These are phyloP conservation scores for Drosophila quasianomalipes DNA, from an alignment of 2,888 invertebrate species.

Conservation along the genomic window DNA sequence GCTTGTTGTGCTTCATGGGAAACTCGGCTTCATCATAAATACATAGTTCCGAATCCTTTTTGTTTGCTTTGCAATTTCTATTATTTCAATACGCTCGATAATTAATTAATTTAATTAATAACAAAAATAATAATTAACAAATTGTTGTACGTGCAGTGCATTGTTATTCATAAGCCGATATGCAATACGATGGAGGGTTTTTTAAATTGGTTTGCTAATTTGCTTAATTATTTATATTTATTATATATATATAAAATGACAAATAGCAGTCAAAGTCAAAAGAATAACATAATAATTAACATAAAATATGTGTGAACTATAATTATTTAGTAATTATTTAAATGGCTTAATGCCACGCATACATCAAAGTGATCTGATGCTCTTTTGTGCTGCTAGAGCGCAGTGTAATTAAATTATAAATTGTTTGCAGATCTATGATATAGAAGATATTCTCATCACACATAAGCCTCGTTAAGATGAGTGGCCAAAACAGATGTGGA, in stretches of 20 bases:
- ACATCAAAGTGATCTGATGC: neutral
- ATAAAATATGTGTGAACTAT: neutral
- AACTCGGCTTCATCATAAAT: no score
- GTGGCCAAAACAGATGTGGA: conserved; percentile 18
- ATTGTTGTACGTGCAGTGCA: neutral
- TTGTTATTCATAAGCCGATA: no score
- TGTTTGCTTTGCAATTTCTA: neutral
- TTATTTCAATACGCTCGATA: neutral
- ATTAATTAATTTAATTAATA: neutral
- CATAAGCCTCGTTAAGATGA: conserved; percentile 12
- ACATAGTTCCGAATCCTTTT: neutral
- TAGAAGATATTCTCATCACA: neutral
- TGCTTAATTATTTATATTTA: no score
- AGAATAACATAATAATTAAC: neutral
- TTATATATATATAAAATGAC: no score
- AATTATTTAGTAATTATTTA: neutral
- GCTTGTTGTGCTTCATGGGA: neutral
- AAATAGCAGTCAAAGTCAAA: neutral
- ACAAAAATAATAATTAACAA: neutral
- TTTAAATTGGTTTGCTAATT: neutral
- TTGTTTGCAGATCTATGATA: neutral
- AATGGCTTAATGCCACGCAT: no score
- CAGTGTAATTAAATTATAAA: conserved; percentile 2
- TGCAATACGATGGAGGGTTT: no score
- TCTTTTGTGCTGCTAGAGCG: neutral